Base-by-base conservation (phyloP, 2,797 vertebrate genomes). In the Artibeus jamaicensis region DNA sequence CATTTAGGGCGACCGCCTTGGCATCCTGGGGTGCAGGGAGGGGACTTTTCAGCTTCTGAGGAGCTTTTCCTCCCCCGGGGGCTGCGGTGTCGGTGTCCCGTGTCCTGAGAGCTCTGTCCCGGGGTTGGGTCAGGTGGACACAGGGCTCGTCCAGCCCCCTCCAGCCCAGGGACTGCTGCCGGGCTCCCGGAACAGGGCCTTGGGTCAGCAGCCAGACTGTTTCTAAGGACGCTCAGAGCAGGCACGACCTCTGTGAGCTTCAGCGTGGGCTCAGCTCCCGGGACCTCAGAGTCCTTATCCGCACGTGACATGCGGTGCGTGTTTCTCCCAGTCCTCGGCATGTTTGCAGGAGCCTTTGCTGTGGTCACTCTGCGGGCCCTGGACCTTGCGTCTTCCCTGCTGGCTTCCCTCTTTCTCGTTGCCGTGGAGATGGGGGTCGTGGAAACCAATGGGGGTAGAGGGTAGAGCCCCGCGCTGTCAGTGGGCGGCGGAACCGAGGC, bases 291-390 rank as follows among this genome's bases (percentile, higher is more conserved):
- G 37, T 46, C 37, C 22, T 42, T 11, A 4, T 1, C 79, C 42
- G 12, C 14, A 18, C 34, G 3, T 6, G 50, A 2, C 10, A 26
- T 1, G 12, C 11, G 29, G 19, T 9, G 22, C 2, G 42, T 29
- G 53, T 55, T 29, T 34, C 71, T 79, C 34, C 4, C 39, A 22
- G 53, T 53, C 10, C 2, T 9, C 1, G 1, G 4, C 14, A 59
- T 3, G 53, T 44, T 1, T 42, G 50, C 34, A 6, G 77, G 22
- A 32, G 16, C 50, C 16, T 1, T 5, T 24, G 0, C 44, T 0
- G 0, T 5, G 4, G 32, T 18, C 55, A 5, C 1, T 0, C 71
- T 0, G 37, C 24, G 2, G 7, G n/a, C 15, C 73, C 44, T 5
- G 11, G 7, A 1, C 2, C 3, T n/a, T 2, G 6, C 19, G 26